Evolutionary conservation across 2,888 invertebrate genomes (phyloP).

Genomic region (Uloborus plumipes): DNA sequence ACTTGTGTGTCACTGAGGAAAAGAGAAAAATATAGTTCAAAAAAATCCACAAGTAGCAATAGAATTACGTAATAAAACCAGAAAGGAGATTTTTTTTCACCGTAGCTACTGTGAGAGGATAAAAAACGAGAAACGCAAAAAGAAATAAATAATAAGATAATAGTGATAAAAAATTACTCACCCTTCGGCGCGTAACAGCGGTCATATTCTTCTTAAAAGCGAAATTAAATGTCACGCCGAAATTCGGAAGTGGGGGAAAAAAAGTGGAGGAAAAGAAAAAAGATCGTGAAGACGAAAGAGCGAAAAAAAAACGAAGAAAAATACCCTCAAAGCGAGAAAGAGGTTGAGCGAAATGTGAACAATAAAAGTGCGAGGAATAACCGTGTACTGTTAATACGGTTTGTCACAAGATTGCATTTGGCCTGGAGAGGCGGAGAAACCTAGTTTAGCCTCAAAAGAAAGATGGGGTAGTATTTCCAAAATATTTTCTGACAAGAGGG

Average conservation of each 20-base stretch:
- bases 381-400: constrained; percentile 35
- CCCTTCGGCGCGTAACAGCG: constrained; percentile 37
- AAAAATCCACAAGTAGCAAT: constrained; percentile 12
- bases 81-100: constrained; percentile 34
- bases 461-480: constrained; percentile 32
- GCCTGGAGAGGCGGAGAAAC: constrained; percentile 21
- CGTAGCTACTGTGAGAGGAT: constrained; percentile 1
- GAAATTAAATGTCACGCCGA: constrained; percentile 62
- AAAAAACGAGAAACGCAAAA: constrained; percentile 18
- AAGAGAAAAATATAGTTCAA: not conserved
- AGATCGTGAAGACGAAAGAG: not conserved
- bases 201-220: constrained; percentile 52
- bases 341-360: constrained; percentile 29
- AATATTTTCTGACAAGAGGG: constrained; percentile 34
- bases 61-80: constrained; percentile 24
- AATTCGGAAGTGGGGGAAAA: constrained; percentile 40
- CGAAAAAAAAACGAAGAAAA: not conserved
- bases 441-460: constrained; percentile 28
- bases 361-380: constrained; percentile 38
- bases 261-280: constrained; percentile 8
- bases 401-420: constrained; percentile 42
- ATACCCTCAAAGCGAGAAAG: constrained; percentile 1
- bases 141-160: constrained; percentile 50
- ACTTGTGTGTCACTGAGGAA: not conserved
- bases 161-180: constrained; percentile 31